Conservation (phyloP, 2,797 vertebrate genomes). For the Anolis apletophallus region DNA sequence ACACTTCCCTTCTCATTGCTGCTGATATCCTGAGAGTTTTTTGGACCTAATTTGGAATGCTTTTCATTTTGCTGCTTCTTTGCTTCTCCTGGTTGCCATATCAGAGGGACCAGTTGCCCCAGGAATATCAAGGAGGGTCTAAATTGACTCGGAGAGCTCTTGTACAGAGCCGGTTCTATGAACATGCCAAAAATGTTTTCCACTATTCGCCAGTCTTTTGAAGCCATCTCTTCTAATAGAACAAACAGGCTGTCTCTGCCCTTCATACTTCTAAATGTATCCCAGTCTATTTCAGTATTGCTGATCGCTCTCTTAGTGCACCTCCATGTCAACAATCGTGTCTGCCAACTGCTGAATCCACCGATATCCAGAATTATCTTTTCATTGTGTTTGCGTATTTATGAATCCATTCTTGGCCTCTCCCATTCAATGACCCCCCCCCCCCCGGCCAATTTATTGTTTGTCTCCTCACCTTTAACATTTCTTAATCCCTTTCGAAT, state of each 20-base stretch:
- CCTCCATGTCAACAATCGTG: conserved; percentile 30
- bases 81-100: not conserved
- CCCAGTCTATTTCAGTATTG: conserved; percentile 36
- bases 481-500: not conserved
- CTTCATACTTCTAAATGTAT: conserved; percentile 43
- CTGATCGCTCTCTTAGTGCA: conserved; percentile 19
- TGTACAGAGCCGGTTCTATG: not conserved
- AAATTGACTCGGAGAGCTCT: conserved; percentile 1
- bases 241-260: conserved; percentile 23
- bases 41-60: not conserved
- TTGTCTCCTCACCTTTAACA: not conserved
- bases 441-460: not conserved
- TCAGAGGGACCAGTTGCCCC: not conserved
- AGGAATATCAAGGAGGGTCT: not conserved
- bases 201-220: conserved; percentile 12
- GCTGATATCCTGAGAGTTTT: not conserved
- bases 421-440: not conserved
- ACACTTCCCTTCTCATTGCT: not conserved
- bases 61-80: not conserved
- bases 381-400: conserved; percentile 5
- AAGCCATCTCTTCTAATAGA: conserved; percentile 28
- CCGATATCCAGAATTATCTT: conserved; percentile 32
- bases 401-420: not conserved
- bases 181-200: conserved; percentile 27
- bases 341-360: conserved; percentile 36